These are phyloP conservation scores for Dipus sagitta DNA, from an alignment of 2,797 vertebrate species.

Conservation along the genomic window DNA sequence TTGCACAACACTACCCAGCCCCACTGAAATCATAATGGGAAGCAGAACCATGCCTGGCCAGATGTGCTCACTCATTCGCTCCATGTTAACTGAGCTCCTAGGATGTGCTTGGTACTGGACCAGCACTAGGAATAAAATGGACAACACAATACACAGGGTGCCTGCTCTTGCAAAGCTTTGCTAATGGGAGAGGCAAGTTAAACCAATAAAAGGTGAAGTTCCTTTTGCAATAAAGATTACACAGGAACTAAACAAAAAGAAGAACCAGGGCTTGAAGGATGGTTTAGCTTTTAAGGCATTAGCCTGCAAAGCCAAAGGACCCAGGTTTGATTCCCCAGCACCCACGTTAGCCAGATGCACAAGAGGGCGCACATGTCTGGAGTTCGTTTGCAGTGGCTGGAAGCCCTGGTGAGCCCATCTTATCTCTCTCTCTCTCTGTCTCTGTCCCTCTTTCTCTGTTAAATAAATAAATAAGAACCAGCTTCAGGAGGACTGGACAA, in stretches of 20 bases:
- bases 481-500: neutral
- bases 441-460: too few relatives aligned
- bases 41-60: neutral
- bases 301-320: too few relatives aligned
- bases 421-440: too few relatives aligned
- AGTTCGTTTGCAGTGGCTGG: too few relatives aligned
- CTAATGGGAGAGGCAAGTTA: neutral
- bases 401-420: too few relatives aligned
- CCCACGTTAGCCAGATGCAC: too few relatives aligned
- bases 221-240: neutral
- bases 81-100: neutral
- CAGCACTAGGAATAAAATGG: neutral
- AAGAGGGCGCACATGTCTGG: too few relatives aligned
- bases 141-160: neutral
- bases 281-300: too few relatives aligned
- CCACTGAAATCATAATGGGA: slow-evolving; percentile 14
- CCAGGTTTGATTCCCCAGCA: too few relatives aligned
- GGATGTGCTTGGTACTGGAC: neutral
- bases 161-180: neutral
- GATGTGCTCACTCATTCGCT: neutral
- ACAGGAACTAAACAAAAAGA: slow-evolving; percentile 5
- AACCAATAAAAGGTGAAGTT: neutral
- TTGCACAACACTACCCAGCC: neutral
- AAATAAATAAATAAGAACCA: too few relatives aligned
- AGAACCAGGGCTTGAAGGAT: too few relatives aligned